phyloP scores from a whole-genome alignment of 2,888 invertebrate species.

The Deroplatys truncata region DNA sequence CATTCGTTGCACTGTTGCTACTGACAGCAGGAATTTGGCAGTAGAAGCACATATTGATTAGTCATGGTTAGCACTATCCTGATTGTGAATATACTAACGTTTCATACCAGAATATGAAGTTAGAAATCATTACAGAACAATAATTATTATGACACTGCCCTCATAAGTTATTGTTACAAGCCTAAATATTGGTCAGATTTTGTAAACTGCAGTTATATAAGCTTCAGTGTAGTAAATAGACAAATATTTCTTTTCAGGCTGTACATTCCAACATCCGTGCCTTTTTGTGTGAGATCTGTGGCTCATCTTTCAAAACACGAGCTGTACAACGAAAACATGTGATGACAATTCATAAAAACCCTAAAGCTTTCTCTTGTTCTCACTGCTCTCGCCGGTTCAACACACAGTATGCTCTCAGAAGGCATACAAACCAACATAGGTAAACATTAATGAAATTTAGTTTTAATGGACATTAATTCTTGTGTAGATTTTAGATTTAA shows the following conservation, averaged over 20 bases:
- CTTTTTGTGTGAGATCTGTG: conserved; percentile 50
- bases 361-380: conserved; percentile 40
- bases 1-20: no score
- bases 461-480: background rate
- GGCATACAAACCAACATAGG: conserved; percentile 42
- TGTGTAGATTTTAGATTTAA: background rate
- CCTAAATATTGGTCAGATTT: no score
- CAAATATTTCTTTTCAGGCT: conserved; percentile 32
- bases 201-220: no score
- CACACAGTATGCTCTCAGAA: conserved; percentile 42
- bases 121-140: no score
- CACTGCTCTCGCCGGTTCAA: conserved; percentile 43
- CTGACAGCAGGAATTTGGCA: no score
- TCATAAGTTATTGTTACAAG: no score
- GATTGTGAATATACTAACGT: no score
- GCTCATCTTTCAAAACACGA: conserved; percentile 44
- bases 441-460: conserved; percentile 8
- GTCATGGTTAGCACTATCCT: no score
- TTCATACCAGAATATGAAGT: no score
- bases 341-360: conserved; percentile 43
- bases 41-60: no score
- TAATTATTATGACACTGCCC: no score
- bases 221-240: background rate
- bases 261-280: conserved; percentile 46
- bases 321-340: conserved; percentile 44